Conservation (phyloP, 2,888 invertebrate species). For the Myopa testacea region DNA sequence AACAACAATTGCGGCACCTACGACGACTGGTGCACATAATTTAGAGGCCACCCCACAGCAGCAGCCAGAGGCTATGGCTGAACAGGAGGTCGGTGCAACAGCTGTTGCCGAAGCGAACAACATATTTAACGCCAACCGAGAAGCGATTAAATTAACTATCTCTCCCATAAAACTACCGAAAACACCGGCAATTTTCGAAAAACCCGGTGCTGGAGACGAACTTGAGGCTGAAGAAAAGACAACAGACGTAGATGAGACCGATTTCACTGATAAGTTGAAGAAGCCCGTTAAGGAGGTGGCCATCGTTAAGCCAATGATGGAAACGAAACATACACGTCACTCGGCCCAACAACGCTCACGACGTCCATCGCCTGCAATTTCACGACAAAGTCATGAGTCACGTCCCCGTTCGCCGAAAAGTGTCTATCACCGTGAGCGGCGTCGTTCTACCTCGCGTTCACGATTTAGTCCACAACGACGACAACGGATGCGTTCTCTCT, state of each 20-base stretch:
- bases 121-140: slow-evolving; percentile 65
- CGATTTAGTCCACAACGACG: slow-evolving; percentile 51
- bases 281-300: slow-evolving; percentile 63
- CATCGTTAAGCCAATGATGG: slow-evolving; percentile 65
- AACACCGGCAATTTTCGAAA: slow-evolving; percentile 57
- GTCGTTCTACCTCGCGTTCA: slow-evolving; percentile 51
- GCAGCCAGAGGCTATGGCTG: not conserved
- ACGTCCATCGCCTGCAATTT: slow-evolving; percentile 36
- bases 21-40: not conserved
- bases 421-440: slow-evolving; percentile 46
- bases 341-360: slow-evolving; percentile 44
- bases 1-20: not conserved
- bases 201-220: slow-evolving; percentile 45
- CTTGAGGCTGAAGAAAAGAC: slow-evolving; percentile 42
- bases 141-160: slow-evolving; percentile 64
- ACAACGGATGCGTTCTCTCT: slow-evolving; percentile 53
- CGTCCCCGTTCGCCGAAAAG: slow-evolving; percentile 46
- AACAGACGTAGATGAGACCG: slow-evolving; percentile 51
- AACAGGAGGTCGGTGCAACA: slow-evolving; percentile 2
- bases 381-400: not conserved
- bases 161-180: slow-evolving; percentile 61
- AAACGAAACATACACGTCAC: slow-evolving; percentile 53
- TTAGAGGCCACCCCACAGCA: not conserved
- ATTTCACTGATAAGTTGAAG: slow-evolving; percentile 56
- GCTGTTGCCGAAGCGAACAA: slow-evolving; percentile 52